Evolutionary conservation across 2,113 vertebrate species (phyloP), one percentile per base, ranked within the genome.

Genomic region (Psittacus erithacus): DNA sequence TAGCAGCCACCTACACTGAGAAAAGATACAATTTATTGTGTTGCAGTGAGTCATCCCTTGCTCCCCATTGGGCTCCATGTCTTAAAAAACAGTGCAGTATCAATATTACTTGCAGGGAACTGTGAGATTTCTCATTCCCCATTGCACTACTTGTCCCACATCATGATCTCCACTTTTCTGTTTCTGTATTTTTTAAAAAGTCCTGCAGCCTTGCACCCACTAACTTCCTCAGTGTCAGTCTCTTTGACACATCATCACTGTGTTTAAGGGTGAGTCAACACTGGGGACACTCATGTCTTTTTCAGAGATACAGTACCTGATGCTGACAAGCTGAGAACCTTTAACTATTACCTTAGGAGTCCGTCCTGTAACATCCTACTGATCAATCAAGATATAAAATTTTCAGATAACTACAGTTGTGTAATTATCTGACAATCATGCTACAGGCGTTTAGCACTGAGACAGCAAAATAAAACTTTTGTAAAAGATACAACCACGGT

Each of bases 191-290:
- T 52, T 77, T 49, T 6, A 43, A 29, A 15, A 68, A 55, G 13
- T 63, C 7, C 25, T 82, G 17, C 24, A 85, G 8, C 13, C 73
- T 71, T 63, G 43, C 16, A 82, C 9, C 17, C 3, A 43, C 53
- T 55, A 2, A 50, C 82, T 85, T 82, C 64, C 17, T 71, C 22
- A 52, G 17, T 11, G 14, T 70, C 53, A 25, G 15, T 33, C 27
- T 39, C 65, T 41, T 12, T 93, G 49, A 62, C 60, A 52, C 19
- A 16, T 53, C 0, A 0, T 38, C 67, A 14, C 18, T 13, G 6
- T 46, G 15, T 29, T 74, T n/a, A 12, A 23, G 16, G 38, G 15
- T 79, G 38, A 82, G 24, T 41, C 43, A 64, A 19, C 0, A 0
- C 18, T 76, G 50, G 85, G 43, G 46, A 75, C 17, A 9, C 17